Conservation (phyloP, 92 coral and sea anemone genomes). For the Zoanthus sansibaricus region DNA sequence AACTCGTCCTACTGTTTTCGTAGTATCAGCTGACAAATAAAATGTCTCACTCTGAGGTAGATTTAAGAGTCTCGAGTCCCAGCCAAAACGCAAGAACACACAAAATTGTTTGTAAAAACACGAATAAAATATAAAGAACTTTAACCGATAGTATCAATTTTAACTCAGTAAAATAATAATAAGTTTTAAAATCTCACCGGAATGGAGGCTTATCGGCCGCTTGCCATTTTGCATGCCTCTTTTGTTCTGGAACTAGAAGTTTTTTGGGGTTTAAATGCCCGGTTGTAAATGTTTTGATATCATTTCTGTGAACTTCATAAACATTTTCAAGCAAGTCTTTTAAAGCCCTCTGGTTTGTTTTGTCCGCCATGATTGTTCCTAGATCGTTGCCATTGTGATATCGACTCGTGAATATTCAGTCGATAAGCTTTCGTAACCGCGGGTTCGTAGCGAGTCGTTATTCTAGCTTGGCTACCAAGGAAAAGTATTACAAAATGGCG, state of each 20-base stretch:
- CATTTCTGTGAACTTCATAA: slow-evolving; percentile 94
- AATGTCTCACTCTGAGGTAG: too few relatives aligned
- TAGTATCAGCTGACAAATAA: too few relatives aligned
- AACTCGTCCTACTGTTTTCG: too few relatives aligned
- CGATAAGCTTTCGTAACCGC: slow-evolving; percentile 28
- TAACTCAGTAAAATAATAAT: neutral
- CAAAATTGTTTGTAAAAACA: neutral
- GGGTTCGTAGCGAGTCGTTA: neutral
- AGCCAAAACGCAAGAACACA: too few relatives aligned
- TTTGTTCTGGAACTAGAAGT: slow-evolving; percentile 74
- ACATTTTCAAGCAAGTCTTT: slow-evolving; percentile 79
- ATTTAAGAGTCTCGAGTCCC: too few relatives aligned
- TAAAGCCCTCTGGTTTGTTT: slow-evolving; percentile 61
- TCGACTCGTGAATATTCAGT: slow-evolving; percentile 9
- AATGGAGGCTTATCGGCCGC: slow-evolving; percentile 77
- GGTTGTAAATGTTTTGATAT: slow-evolving; percentile 91
- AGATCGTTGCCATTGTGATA: slow-evolving; percentile 37
- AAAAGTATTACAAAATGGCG: slow-evolving; percentile 89
- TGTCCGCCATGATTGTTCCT: slow-evolving; percentile 78
- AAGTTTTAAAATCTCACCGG: slow-evolving; percentile 58
- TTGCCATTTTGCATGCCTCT: slow-evolving; percentile 79
- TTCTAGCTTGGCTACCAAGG: slow-evolving; percentile 48
- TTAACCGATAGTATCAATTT: neutral
- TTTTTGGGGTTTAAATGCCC: slow-evolving; percentile 93
- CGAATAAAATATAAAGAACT: neutral